Base-by-base conservation (phyloP, 2,888 invertebrate species). In the Agelastica alni region DNA sequence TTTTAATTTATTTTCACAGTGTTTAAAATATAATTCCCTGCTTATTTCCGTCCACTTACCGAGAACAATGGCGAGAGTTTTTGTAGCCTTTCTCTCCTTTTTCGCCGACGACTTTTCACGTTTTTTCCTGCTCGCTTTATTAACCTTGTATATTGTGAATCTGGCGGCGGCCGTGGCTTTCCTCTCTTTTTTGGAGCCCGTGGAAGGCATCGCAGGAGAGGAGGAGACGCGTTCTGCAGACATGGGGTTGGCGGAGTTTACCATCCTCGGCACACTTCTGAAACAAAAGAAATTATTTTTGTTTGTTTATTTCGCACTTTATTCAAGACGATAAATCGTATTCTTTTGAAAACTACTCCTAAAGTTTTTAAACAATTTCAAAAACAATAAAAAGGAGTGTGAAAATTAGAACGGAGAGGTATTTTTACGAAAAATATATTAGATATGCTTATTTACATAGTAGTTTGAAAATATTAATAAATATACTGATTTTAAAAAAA, bases 61-160 rank as follows among this genome's bases (percentile, higher is more conserved):
- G 75, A 99, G 84, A 64, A 99, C 99, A 77, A 99, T 97, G 53
- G 97, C 98, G 63, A 99, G 79, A 5, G 98, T 99, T 81, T 98
- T 98, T 5, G 98, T 99, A 22, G 99, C 98, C 78, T 99, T 96
- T 56, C 96, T 85, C 74, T 99, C 99, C 70, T 92, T 93, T 76
- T 91, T 93, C 2, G 93, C 94, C 0, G 93, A 92, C 14, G 93
- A 93, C 72, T 94, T 95, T 72, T 95, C 95, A 43, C 93, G 82
- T 79, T 96, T 96, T 81, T 96, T 95, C 76, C 93, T 88, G 72
- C 93, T 92, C 36, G 94, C 94, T 78, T 95, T 96, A 80, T 94
- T 93, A 51, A 93, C 91, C 78, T 93, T 93, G 79, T 93, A 93
- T 72, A 93, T 93, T 59, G 93, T 93, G 78, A 93, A 93, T 65